These are phyloP conservation scores for Nineta flava DNA, from an alignment of 2,888 invertebrate species.

Conservation along the genomic window DNA sequence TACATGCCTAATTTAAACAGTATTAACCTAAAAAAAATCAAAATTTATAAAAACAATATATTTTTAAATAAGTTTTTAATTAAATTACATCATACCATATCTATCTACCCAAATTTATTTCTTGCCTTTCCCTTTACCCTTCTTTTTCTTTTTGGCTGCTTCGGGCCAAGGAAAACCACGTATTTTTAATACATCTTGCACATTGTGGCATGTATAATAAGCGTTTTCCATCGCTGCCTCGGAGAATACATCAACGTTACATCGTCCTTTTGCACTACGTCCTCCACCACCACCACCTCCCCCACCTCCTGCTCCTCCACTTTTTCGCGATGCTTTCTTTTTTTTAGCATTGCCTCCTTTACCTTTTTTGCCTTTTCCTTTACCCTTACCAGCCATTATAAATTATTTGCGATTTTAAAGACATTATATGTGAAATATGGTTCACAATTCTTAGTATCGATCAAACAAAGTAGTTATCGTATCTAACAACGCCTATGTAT, in stretches of 20 bases:
- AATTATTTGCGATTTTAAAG: too few species aligned
- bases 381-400: too few species aligned
- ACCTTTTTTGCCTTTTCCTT: slow-evolving; percentile 1
- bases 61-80: too few species aligned
- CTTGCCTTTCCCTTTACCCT: slow-evolving; percentile 28
- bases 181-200: slow-evolving; percentile 71
- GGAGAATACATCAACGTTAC: slow-evolving; percentile 71
- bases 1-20: too few species aligned
- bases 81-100: too few species aligned
- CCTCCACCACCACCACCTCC: slow-evolving; percentile 32
- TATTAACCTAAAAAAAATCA: too few species aligned
- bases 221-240: slow-evolving; percentile 89
- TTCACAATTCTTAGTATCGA: too few species aligned
- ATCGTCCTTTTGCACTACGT: slow-evolving; percentile 41
- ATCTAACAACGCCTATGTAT: too few species aligned
- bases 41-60: too few species aligned
- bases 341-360: slow-evolving; percentile 26
- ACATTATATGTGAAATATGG: too few species aligned
- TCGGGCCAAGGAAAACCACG: slow-evolving; percentile 85
- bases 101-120: background rate
- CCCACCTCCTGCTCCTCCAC: slow-evolving; percentile 24
- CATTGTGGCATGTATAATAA: slow-evolving; percentile 84
- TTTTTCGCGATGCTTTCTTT: slow-evolving; percentile 22
- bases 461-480: too few species aligned
- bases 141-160: slow-evolving; percentile 74